Conservation (phyloP, 2,113 vertebrate species). For the Grammomys dolichurus region DNA sequence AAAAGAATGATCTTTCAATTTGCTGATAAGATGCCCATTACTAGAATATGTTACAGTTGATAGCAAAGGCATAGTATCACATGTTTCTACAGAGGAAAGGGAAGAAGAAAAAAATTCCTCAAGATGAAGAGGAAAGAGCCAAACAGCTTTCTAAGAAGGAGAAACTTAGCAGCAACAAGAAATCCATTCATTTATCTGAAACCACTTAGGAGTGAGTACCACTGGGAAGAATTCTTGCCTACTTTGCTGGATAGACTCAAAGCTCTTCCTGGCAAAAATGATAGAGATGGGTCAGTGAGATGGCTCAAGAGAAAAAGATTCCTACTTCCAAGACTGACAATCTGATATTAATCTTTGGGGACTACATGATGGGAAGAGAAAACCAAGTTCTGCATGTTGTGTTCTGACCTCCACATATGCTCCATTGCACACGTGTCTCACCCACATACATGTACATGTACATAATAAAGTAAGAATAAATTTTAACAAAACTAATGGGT, state of each 20-base stretch:
- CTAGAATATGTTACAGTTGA: not conserved
- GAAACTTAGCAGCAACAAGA: conserved; percentile 11
- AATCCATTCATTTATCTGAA: conserved; percentile 32
- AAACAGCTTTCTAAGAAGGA: conserved; percentile 31
- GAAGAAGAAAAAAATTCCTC: not conserved
- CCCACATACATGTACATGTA: not conserved
- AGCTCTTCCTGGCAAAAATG: conserved; percentile 21
- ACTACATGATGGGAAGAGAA: not conserved
- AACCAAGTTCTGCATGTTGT: not conserved
- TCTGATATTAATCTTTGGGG: too few relatives aligned
- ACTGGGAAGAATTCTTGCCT: not conserved
- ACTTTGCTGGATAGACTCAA: not conserved
- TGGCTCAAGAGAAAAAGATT: not conserved
- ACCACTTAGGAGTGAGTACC: not conserved
- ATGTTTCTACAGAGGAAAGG: not conserved
- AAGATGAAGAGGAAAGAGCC: not conserved
- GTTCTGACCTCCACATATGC: not conserved
- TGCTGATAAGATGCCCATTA: conserved; percentile 47
- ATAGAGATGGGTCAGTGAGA: not conserved
- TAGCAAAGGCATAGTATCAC: conserved; percentile 21
- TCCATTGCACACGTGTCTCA: not conserved
- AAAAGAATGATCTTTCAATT: conserved; percentile 51
- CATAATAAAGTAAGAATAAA: not conserved
- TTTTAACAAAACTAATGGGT: not conserved
- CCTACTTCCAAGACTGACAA: not conserved